phyloP scores from a whole-genome alignment of 2,113 vertebrate genomes.

The Paradisaea rubra region DNA sequence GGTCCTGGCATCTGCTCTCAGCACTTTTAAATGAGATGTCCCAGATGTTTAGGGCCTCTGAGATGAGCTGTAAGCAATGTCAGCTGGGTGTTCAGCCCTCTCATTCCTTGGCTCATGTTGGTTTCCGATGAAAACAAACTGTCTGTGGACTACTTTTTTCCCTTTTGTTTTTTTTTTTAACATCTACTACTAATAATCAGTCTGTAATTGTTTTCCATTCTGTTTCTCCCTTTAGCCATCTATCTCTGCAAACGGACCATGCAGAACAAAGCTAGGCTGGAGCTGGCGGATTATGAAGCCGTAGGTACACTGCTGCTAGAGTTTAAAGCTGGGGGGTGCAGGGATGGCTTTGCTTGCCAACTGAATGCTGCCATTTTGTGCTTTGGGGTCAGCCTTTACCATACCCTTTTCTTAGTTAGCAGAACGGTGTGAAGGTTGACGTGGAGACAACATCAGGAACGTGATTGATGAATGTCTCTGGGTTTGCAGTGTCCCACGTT shows the following conservation, averaged over 20 bases:
- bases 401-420: background rate
- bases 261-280: slow-evolving; percentile 96
- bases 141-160: background rate
- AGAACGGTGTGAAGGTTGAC: background rate
- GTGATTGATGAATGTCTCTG: fast-evolving
- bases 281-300: slow-evolving; percentile 94
- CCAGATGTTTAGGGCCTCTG: background rate
- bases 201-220: slow-evolving; percentile 29
- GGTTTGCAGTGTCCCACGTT: background rate
- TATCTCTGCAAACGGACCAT: slow-evolving; percentile 97
- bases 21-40: background rate
- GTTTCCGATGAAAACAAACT: background rate
- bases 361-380: background rate
- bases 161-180: background rate
- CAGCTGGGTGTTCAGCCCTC: background rate
- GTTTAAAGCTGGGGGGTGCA: background rate
- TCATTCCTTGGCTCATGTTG: background rate
- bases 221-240: slow-evolving; percentile 79
- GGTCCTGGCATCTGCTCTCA: background rate
- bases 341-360: background rate
- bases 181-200: background rate
- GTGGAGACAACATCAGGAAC: background rate
- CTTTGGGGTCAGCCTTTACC: background rate
- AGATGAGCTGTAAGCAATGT: background rate
- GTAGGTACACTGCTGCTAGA: slow-evolving; percentile 80